Conservation (phyloP, 2,888 invertebrate genomes). For the Chaitophorus viminalis region DNA sequence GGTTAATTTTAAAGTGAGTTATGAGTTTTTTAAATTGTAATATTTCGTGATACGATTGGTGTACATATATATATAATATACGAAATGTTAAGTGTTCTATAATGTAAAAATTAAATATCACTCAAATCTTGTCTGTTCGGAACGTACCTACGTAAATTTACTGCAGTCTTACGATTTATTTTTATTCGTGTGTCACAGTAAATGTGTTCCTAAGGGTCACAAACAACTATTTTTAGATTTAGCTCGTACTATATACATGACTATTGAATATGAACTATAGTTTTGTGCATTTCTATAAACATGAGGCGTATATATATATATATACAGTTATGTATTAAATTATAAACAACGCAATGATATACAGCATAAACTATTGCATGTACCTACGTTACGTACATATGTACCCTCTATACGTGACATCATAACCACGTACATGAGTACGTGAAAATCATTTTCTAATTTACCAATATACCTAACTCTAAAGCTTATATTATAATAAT, state of each 20-base stretch:
- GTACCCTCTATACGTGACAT: not conserved
- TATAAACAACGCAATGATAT: no score
- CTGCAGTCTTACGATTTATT: slow-evolving; percentile 3
- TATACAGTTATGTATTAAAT: no score
- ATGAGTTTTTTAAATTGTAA: no score
- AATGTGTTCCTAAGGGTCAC: not conserved
- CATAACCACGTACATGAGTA: not conserved
- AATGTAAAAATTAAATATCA: not conserved
- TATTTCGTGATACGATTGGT: no score
- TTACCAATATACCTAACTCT: not conserved
- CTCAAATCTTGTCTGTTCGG: not conserved
- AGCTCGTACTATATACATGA: not conserved
- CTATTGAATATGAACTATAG: not conserved
- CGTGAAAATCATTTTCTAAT: not conserved
- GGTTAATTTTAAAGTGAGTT: no score
- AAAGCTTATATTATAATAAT: not conserved
- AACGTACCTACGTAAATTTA: not conserved
- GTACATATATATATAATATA: no score
- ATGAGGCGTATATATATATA: no score
- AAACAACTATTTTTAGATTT: slow-evolving; percentile 28
- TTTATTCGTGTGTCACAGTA: not conserved
- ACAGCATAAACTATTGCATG: no score
- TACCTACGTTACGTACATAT: not conserved
- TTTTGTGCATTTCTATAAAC: not conserved
- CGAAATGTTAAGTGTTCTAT: not conserved